These are phyloP conservation scores for Pangasius larnaudii DNA, from an alignment of 2,797 vertebrate species.

Conservation along the genomic window DNA sequence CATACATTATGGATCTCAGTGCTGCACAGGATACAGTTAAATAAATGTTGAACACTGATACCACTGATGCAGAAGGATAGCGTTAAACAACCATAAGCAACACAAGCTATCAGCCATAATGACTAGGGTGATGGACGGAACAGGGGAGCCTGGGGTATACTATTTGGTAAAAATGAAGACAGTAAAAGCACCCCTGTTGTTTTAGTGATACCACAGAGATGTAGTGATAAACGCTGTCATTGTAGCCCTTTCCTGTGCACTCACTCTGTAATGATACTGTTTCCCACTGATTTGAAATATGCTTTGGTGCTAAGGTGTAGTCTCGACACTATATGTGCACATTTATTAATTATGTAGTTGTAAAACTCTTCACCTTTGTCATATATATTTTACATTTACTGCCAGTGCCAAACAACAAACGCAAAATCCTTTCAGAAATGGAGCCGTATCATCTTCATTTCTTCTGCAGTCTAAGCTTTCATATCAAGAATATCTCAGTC, in stretches of 20 bases:
- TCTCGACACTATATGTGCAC: not conserved
- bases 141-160: not conserved
- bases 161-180: conserved; percentile 1
- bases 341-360: not conserved
- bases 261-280: conserved; percentile 21
- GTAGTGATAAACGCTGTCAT: not conserved
- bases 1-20: not conserved
- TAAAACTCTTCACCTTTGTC: not conserved
- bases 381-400: not conserved
- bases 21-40: not conserved
- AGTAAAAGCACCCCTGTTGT: conserved; percentile 10
- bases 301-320: not conserved
- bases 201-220: conserved; percentile 17
- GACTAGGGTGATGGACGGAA: not conserved
- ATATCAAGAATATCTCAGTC: not conserved
- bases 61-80: not conserved
- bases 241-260: conserved; percentile 1
- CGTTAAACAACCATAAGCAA: not conserved
- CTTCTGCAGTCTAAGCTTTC: not conserved
- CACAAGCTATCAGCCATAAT: conserved; percentile 13
- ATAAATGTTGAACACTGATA: not conserved
- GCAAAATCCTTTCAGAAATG: not conserved
- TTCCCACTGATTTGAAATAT: not conserved
- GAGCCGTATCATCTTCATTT: not conserved
- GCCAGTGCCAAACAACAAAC: not conserved